Conservation (phyloP, 2,888 invertebrate species). For the Ormyrus rosae region DNA sequence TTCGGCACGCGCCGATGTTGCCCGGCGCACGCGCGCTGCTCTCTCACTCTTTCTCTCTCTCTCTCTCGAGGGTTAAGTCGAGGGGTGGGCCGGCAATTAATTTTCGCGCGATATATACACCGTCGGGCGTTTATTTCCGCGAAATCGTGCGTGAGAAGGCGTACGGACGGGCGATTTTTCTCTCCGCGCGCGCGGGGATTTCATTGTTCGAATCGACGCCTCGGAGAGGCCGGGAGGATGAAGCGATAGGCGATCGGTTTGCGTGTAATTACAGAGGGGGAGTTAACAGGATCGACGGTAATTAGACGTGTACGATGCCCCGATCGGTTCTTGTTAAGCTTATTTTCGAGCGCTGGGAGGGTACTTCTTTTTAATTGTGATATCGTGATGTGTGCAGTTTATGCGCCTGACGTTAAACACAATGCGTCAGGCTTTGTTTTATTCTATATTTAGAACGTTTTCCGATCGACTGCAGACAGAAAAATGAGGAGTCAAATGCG, state of each 20-base stretch:
- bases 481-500: too few relatives aligned
- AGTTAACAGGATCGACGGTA: conserved; percentile 4
- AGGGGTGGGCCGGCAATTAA: conserved; percentile 3
- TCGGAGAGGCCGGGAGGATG: too few relatives aligned
- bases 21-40: conserved; percentile 6
- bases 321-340: neutral
- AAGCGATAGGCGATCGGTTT: conserved; percentile 13
- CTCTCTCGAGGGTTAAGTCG: neutral
- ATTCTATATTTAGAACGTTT: too few relatives aligned
- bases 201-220: conserved; percentile 32
- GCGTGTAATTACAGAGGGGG: neutral
- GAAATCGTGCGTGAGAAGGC: neutral
- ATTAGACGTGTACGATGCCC: conserved; percentile 4
- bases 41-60: neutral
- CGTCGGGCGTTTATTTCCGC: neutral
- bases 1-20: conserved; percentile 64
- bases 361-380: too few relatives aligned
- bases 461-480: neutral
- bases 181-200: neutral
- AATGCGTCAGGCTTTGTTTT: too few relatives aligned
- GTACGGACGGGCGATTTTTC: neutral
- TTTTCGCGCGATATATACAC: conserved; percentile 5
- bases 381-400: too few relatives aligned
- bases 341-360: neutral
- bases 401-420: too few relatives aligned